Conservation (phyloP, 2,797 vertebrate genomes). For the Dicrostonyx torquatus region DNA sequence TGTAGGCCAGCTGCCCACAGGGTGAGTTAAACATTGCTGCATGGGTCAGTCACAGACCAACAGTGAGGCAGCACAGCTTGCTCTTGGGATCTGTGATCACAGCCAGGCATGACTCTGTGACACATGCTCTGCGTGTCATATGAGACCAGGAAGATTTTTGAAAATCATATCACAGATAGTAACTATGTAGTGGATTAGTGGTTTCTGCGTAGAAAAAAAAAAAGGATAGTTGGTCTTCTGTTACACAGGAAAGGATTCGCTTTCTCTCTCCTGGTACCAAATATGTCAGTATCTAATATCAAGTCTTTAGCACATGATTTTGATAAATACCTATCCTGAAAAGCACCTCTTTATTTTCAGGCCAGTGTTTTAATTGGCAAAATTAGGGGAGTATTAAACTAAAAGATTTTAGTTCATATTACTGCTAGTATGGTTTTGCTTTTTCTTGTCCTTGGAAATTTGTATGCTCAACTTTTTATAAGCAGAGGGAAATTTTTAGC, state of each 20-base stretch:
- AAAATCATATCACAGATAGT: neutral
- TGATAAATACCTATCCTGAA: neutral
- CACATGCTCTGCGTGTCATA: neutral
- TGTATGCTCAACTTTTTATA: neutral
- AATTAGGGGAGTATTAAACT: neutral
- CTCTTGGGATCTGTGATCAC: neutral
- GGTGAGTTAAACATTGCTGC: neutral
- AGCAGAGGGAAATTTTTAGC: neutral
- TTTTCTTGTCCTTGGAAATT: neutral
- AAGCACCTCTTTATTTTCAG: neutral
- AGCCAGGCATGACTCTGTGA: neutral
- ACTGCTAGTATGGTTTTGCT: neutral
- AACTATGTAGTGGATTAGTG: neutral
- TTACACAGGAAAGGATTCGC: neutral
- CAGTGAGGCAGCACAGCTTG: neutral
- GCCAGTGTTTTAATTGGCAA: neutral
- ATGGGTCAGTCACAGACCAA: neutral
- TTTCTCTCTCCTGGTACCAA: neutral
- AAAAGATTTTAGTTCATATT: neutral
- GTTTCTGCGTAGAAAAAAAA: neutral
- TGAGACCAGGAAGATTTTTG: neutral
- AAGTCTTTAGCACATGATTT: neutral
- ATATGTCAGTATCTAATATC: neutral
- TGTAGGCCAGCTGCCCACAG: rapidly evolving
- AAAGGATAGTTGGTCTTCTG: neutral